Evolutionary conservation across 2,113 vertebrate genomes (phyloP), one percentile per base, ranked within the genome.

Genomic region (Microtus oregoni): DNA sequence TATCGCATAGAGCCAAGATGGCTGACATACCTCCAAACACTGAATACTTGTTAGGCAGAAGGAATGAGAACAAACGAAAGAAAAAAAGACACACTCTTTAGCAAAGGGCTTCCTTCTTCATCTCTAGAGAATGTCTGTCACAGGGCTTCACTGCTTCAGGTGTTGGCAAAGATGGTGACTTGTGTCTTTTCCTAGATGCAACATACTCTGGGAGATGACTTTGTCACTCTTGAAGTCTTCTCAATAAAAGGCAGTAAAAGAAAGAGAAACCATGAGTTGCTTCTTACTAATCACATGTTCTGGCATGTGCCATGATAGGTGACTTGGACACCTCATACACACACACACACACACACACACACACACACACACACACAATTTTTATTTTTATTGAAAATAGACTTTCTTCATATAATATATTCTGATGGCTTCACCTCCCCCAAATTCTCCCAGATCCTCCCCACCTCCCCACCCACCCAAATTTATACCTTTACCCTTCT

Each of bases 181-280:
- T 22, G 6, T 22, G 41, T 2, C 3, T 3, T 35, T 9, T 30
- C 2, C 20, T 52, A 1, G 20, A 30, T 44, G 4, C 19, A 32
- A 0, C 28, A 52, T 13, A n/a, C 15, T n/a, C 58, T 38, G 35
- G 50, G 44, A 35, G 12, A 5, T 28, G 17, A 13, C 65, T 32
- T 8, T 26, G 7, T 47, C 22, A 11, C 6, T 75, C 24, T 15
- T 50, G 19, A 1, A 38, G 30, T n/a, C 38, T 70, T 15, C 13
- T 75, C 50, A 41, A 24, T 19, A 91, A 65, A 89, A n/a, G n/a
- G 79, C 38, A 35, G 20, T 5, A 20, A 89, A 70, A 26, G 30
- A 9, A 70, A 75, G 55, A 82, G 19, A 58, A 50, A 28, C 28
- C 30, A 20, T 22, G 4, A 68, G 1, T 75, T 67, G 82, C 65